Evolutionary conservation across 2,113 vertebrate genomes (phyloP).

Genomic region (Ciconia boyciana): DNA sequence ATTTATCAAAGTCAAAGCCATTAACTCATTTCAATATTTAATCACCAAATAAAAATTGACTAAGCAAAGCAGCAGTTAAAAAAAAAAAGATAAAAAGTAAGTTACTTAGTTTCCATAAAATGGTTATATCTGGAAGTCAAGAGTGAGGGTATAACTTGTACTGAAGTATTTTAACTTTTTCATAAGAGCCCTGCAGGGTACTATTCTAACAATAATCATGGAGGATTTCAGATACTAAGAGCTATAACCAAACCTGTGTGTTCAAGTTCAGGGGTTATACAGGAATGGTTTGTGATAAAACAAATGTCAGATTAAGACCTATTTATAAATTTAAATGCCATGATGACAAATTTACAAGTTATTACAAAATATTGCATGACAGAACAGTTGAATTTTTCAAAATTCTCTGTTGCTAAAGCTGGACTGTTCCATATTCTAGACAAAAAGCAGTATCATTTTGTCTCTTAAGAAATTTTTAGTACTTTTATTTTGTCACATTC

Average conservation of each 20-base stretch:
- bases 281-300: background rate
- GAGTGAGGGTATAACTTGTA: background rate
- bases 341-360: background rate
- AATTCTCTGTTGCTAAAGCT: background rate
- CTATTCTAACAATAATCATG: background rate
- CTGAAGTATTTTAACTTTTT: constrained; percentile 8
- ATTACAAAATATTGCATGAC: background rate
- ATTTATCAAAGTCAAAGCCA: background rate
- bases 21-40: constrained; percentile 8
- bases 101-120: background rate
- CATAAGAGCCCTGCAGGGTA: background rate
- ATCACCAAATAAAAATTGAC: background rate
- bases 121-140: background rate
- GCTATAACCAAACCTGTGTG: background rate
- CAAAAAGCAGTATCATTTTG: background rate
- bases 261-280: background rate
- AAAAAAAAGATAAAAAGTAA: background rate
- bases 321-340: background rate
- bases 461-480: background rate
- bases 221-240: background rate
- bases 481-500: background rate
- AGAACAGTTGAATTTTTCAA: background rate
- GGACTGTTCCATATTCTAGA: background rate
- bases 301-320: background rate
- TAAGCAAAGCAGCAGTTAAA: background rate